Evolutionary conservation across 2,888 invertebrate species (phyloP).

Genomic region (Eupithecia subfuscata): DNA sequence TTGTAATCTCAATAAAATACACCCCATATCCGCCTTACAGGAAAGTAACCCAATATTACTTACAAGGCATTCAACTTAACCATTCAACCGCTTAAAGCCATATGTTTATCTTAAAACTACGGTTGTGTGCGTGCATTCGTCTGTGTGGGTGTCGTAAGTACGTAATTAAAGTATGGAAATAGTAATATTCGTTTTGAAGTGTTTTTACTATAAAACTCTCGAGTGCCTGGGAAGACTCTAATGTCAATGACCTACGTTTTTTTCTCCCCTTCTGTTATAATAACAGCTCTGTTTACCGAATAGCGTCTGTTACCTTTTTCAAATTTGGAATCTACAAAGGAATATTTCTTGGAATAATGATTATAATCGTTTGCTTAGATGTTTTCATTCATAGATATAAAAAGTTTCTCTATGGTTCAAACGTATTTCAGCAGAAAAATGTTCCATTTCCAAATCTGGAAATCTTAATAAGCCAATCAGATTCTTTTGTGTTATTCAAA

Average conservation of each 20-base stretch:
- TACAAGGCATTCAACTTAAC: conserved; percentile 53
- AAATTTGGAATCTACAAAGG: conserved; percentile 52
- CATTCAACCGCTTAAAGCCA: conserved; percentile 65
- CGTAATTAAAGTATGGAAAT: conserved; percentile 83
- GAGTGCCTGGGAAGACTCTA: conserved; percentile 78
- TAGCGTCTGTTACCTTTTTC: conserved; percentile 68
- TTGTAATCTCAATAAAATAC: conserved; percentile 24
- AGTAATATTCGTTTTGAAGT: conserved; percentile 83
- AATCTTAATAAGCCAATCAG: conserved; percentile 20
- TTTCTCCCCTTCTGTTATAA: conserved; percentile 71
- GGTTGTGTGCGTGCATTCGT: conserved; percentile 54
- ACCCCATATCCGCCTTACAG: conserved; percentile 43
- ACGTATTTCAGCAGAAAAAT: conserved; percentile 6
- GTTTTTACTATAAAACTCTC: conserved; percentile 82
- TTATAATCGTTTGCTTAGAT: conserved; percentile 34
- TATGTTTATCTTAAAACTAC: conserved; percentile 76
- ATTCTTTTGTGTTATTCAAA: conserved; percentile 25
- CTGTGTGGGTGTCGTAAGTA: conserved; percentile 70
- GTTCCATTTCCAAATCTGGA: conserved; percentile 21
- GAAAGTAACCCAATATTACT: conserved; percentile 70
- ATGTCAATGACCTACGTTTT: conserved; percentile 72
- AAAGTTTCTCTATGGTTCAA: neutral
- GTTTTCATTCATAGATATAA: conserved; percentile 17
- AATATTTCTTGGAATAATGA: conserved; percentile 54
- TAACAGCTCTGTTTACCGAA: conserved; percentile 74